These are phyloP conservation scores for Pristionchus exspectatus DNA, from an alignment of 2,888 invertebrate genomes.

Conservation along the genomic window DNA sequence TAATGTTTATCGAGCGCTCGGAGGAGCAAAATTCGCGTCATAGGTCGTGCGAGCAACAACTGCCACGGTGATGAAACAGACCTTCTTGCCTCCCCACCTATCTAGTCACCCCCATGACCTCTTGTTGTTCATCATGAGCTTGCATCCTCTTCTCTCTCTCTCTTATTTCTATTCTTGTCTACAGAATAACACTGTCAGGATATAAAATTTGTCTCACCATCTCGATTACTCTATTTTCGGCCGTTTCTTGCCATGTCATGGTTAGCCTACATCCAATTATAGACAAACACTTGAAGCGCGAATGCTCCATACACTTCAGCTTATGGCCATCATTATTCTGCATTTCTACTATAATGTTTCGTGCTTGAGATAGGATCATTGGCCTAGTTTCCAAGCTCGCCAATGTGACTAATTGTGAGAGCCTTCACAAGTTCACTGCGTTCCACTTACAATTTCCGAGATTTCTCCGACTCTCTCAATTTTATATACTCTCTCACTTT, in stretches of 20 bases:
- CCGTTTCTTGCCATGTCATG: too few relatives aligned
- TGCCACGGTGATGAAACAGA: not conserved
- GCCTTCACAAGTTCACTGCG: slow-evolving; percentile 33
- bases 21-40: not conserved
- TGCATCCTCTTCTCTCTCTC: not conserved
- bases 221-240: too few relatives aligned
- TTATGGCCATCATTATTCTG: too few relatives aligned
- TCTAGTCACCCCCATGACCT: not conserved
- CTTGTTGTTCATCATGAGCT: not conserved
- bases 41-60: not conserved
- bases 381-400: not conserved
- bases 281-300: too few relatives aligned
- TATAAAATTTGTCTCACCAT: too few relatives aligned
- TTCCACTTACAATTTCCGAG: slow-evolving; percentile 5
- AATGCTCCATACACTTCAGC: too few relatives aligned
- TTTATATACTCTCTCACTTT: not conserved
- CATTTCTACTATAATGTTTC: too few relatives aligned
- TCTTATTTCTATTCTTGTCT: not conserved
- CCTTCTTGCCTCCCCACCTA: too few relatives aligned
- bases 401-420: not conserved
- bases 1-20: too few relatives aligned
- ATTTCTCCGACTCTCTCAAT: not conserved
- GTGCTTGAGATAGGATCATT: too few relatives aligned
- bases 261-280: too few relatives aligned
- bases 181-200: too few relatives aligned